Base-by-base conservation (phyloP, 2,113 vertebrate genomes). In the Campylomormyrus numenius region DNA sequence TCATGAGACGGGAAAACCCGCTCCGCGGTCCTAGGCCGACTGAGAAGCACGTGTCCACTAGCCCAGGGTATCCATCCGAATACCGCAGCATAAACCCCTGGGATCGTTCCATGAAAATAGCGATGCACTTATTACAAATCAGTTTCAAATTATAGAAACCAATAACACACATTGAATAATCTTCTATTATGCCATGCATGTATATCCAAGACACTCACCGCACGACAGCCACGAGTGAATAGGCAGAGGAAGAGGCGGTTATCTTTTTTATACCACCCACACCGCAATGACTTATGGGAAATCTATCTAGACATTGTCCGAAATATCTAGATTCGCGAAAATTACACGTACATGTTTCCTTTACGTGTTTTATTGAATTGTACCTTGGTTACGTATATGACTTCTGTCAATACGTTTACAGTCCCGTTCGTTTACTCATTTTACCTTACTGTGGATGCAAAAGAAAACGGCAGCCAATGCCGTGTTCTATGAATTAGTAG, bases 221-320 rank as follows among this genome's bases (percentile, higher is more conserved):
- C 0, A 0, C 6, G 5, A 42, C 0, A 10, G 5, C 39, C 70
- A 49, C n/a, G 52, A 39, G 0, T 2, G 88, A 94, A 19, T 94
- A 94, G 95, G 95, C 5, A 0, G 1, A 70, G 1, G 0, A 0
- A 0, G 0, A 1, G 0, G 90, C 2, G 91, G 7, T 35, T 13
- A 11, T 1, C 11, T 0, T 0, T 1, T 0, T 88, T 95, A 94
- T 96, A 96, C 91, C 90, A 0, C 0, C 0, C 0, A 46, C 45
- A 7, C 11, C 94, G 95, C 95, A 93, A 15, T 90, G 96, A 27
- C 15, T 93, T 91, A 86, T 94, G 96, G 96, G 95, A 92, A 92
- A 91, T 2, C 19, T 11, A 45, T 19, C 21, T 27, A 66, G n/a
- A 27, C 9, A 11, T 27, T 39, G 35, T 35, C 77, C 35, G 35